These are phyloP conservation scores for Phataginus tetradactyla DNA, from an alignment of 2,797 vertebrate genomes.

Conservation along the genomic window DNA sequence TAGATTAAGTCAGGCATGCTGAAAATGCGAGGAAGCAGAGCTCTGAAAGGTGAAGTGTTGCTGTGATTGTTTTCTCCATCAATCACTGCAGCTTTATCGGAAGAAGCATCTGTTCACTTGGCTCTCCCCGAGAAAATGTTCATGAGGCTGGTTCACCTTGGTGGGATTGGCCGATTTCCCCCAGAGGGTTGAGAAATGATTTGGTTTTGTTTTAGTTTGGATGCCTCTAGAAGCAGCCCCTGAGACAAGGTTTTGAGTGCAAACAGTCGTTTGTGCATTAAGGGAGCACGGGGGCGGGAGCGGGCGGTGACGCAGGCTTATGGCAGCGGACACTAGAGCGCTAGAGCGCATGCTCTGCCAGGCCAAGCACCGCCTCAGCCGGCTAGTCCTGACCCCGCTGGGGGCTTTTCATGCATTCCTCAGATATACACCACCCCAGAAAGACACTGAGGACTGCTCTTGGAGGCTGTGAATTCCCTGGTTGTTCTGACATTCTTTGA, in stretches of 20 bases:
- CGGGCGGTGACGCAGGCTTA: fast-evolving
- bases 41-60: neutral
- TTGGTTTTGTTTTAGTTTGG: neutral
- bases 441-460: neutral
- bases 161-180: neutral
- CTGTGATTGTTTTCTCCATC: neutral
- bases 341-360: neutral
- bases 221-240: neutral
- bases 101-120: neutral
- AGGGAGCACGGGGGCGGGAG: neutral
- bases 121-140: neutral
- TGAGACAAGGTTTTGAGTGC: neutral
- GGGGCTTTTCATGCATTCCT: neutral
- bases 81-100: neutral
- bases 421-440: neutral
- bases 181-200: neutral
- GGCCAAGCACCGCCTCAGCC: neutral
- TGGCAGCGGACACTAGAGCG: neutral
- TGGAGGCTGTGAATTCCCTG: neutral
- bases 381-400: neutral
- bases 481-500: neutral
- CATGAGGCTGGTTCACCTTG: neutral
- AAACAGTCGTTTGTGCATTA: neutral
- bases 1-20: neutral
- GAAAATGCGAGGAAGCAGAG: neutral